phyloP scores from a whole-genome alignment of 2,113 vertebrate genomes.

The Myotis lucifugus region DNA sequence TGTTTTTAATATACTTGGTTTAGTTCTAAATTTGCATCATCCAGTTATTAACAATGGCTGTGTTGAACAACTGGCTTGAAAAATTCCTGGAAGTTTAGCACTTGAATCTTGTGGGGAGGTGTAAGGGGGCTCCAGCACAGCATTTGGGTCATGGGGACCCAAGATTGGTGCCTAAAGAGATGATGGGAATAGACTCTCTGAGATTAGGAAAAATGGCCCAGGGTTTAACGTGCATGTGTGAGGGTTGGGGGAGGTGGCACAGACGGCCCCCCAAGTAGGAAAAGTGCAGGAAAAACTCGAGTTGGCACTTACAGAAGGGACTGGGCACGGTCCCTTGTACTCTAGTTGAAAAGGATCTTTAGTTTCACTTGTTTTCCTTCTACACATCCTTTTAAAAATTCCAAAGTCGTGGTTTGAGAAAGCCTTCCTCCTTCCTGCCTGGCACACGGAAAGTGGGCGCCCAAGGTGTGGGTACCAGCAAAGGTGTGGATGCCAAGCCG shows the following conservation, averaged over 20 bases:
- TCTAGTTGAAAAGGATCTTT: background rate
- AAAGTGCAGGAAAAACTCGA: background rate
- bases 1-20: background rate
- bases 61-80: background rate
- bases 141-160: background rate
- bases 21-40: background rate
- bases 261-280: background rate
- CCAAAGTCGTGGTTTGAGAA: background rate
- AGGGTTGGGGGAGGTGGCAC: background rate
- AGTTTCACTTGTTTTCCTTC: background rate
- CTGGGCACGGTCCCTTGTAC: background rate
- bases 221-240: background rate
- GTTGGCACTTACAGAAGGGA: rapidly evolving
- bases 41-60: background rate
- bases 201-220: background rate
- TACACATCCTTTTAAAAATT: background rate
- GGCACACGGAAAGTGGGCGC: background rate
- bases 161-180: background rate
- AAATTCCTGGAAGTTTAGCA: background rate
- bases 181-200: background rate
- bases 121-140: too few species aligned
- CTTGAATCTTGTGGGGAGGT: background rate
- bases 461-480: background rate
- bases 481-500: too few species aligned
- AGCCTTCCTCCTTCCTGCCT: background rate